Evolutionary conservation across 1,140 invertebrate genomes (phyloP).

Genomic region (Geopemphigus sp.): DNA sequence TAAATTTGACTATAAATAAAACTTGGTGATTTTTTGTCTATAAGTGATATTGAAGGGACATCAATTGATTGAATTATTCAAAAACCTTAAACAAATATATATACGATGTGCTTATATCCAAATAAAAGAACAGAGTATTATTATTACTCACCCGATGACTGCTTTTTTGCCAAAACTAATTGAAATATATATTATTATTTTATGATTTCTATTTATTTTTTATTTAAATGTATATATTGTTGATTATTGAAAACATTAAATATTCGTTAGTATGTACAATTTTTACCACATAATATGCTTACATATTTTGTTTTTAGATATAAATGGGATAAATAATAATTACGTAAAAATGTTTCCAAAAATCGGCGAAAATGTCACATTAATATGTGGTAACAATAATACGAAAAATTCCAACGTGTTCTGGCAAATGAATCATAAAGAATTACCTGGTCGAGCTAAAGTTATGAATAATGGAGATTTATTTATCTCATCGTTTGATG

Average conservation of each 20-base stretch:
- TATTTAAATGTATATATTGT: background rate
- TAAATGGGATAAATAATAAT: slow-evolving; percentile 28
- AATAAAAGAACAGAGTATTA: no score
- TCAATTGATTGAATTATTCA: no score
- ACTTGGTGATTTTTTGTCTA: no score
- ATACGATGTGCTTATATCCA: no score
- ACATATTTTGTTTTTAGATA: background rate
- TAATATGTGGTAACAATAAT: slow-evolving; percentile 20
- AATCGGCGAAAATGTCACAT: slow-evolving; percentile 41
- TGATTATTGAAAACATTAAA: background rate
- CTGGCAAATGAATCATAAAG: slow-evolving; percentile 38
- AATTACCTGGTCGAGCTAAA: slow-evolving; percentile 35
- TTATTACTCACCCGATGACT: no score
- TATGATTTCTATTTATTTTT: no score
- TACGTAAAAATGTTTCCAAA: slow-evolving; percentile 30
- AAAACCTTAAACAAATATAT: no score
- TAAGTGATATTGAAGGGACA: no score
- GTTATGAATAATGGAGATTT: slow-evolving; percentile 32
- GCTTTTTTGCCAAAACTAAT: no score
- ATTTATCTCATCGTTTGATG: slow-evolving; percentile 15
- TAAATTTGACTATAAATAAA: no score
- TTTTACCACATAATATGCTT: no score
- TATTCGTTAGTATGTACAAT: background rate
- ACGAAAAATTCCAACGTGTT: slow-evolving; percentile 7
- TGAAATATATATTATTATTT: no score